Base-by-base conservation (phyloP, 2,797 vertebrate species). In the Vipera ursinii region DNA sequence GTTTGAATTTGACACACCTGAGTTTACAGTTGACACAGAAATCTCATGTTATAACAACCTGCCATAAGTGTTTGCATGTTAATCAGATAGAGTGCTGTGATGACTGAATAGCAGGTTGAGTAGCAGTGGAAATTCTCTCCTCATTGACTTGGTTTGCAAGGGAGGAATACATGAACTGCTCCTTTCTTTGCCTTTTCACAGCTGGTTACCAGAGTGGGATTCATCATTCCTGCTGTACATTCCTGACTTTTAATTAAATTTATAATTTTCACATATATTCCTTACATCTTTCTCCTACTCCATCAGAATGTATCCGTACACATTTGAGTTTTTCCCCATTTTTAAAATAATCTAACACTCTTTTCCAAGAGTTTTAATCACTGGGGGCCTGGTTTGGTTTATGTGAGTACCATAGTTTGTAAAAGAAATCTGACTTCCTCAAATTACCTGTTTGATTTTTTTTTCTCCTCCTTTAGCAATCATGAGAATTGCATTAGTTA, bases 211-310 rank as follows among this genome's bases (percentile, higher is more conserved):
- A 88, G 87, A 87, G 26, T 88, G 63, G 61, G 78, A 89, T 17
- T 1, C 48, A 65, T 28, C 20, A 78, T 48, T 65, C 32, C 20
- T 90, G 55, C 51, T 57, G 32, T 48, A 89, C 44, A 78, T 94
- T 94, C 90, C 53, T 92, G 88, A n/a, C 48, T 48, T 93, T 60
- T n/a, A 13, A 93, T 89, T 60, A 90, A 65, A 89, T 82, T 51
- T 48, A 48, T 69, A 20, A 57, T 87, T 4, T 0, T 55, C 51
- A 78, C 65, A 53, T 87, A 53, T 87, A 48, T 88, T 96, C 89
- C 17, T 60, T 89, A 92, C 14, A 82, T 38, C 28, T 7, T 93
- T 48, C 10, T 85, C 87, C 90, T 91, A 53, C 26, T 26, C 32
- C 89, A 93, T 17, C 55, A 92, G 51, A 65, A 92, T 90, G 82